Evolutionary conservation across 2,113 vertebrate species (phyloP).

Genomic region (Arizona elegans): DNA sequence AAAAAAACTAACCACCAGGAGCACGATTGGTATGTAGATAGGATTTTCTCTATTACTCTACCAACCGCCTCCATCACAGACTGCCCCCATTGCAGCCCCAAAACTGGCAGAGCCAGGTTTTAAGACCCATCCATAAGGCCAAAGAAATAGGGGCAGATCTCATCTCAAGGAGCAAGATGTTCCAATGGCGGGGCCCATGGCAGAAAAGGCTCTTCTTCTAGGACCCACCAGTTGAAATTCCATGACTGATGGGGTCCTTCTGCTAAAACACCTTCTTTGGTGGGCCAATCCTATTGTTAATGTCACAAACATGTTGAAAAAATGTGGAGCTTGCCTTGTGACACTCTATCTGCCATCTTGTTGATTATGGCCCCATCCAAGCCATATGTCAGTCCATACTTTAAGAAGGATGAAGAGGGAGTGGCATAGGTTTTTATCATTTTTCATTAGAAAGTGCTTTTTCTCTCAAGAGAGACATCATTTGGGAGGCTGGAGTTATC

Average conservation of each 20-base stretch:
- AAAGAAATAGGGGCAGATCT: not conserved
- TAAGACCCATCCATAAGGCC: not conserved
- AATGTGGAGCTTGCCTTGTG: not conserved
- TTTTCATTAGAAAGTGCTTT: constrained; percentile 42
- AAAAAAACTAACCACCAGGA: not conserved
- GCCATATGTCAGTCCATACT: not conserved
- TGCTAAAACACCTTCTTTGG: not conserved
- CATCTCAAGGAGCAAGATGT: not conserved
- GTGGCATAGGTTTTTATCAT: constrained; percentile 10
- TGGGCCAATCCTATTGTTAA: not conserved
- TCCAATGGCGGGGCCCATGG: not conserved
- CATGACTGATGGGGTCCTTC: not conserved
- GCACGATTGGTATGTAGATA: not conserved
- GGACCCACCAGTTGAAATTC: not conserved
- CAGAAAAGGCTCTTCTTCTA: not conserved
- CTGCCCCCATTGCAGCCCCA: no score
- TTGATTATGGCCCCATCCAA: not conserved
- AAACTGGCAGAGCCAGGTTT: not conserved
- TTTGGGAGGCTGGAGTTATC: constrained; percentile 27
- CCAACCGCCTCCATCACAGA: no score
- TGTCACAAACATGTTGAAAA: not conserved
- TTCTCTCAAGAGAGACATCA: constrained; percentile 41
- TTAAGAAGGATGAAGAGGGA: not conserved
- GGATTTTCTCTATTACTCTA: not conserved
- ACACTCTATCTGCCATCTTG: not conserved